Percentiles rank a stretch among this genome's conserved stretches.
Conservation (phyloP, 2,888 invertebrate species). For the Melieria omissa region DNA sequence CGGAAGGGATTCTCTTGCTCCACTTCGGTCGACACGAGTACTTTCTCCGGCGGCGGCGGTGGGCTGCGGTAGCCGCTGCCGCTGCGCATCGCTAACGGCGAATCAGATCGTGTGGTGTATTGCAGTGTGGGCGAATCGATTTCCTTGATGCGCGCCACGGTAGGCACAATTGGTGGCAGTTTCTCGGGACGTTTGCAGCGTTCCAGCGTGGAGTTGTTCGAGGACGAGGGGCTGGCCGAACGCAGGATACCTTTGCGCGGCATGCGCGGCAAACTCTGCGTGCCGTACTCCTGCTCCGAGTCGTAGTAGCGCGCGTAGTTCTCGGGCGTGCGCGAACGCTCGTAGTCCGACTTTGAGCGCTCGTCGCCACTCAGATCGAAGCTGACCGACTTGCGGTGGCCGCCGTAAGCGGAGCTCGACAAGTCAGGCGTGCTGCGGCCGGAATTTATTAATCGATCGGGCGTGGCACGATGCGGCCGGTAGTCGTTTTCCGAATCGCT, state of each 20-base stretch:
- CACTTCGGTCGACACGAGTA: slow-evolving; percentile 54
- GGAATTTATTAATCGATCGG: slow-evolving; percentile 47
- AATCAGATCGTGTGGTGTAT: slow-evolving; percentile 48
- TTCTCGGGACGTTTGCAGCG: slow-evolving; percentile 55
- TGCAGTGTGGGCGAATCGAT: slow-evolving; percentile 61
- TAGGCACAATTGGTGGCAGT: slow-evolving; percentile 55
- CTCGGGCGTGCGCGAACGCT: slow-evolving; percentile 56
- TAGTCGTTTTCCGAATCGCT: slow-evolving; percentile 64
- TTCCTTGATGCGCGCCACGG: slow-evolving; percentile 63
- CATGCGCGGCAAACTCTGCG: slow-evolving; percentile 41
- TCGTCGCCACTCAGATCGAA: slow-evolving; percentile 67
- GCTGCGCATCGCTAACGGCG: slow-evolving; percentile 45
- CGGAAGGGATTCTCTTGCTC: slow-evolving; percentile 67
- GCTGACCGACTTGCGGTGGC: slow-evolving; percentile 66
- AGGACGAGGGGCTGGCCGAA: slow-evolving; percentile 63
- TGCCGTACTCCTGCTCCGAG: slow-evolving; percentile 62
- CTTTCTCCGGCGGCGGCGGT: slow-evolving; percentile 47
- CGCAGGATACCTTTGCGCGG: slow-evolving; percentile 65
- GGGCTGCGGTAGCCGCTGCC: slow-evolving; percentile 48
- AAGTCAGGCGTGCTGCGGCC: slow-evolving; percentile 63
- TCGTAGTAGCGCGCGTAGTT: slow-evolving; percentile 56
- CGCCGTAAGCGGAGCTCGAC: slow-evolving; percentile 41
- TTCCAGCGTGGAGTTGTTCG: slow-evolving; percentile 59
- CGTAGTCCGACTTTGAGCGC: slow-evolving; percentile 62
- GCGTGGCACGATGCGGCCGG: slow-evolving; percentile 47